Evolutionary conservation across 2,888 invertebrate genomes (phyloP), one percentile per base, ranked within the genome.

Genomic region (Andrena chrysosceles): DNA sequence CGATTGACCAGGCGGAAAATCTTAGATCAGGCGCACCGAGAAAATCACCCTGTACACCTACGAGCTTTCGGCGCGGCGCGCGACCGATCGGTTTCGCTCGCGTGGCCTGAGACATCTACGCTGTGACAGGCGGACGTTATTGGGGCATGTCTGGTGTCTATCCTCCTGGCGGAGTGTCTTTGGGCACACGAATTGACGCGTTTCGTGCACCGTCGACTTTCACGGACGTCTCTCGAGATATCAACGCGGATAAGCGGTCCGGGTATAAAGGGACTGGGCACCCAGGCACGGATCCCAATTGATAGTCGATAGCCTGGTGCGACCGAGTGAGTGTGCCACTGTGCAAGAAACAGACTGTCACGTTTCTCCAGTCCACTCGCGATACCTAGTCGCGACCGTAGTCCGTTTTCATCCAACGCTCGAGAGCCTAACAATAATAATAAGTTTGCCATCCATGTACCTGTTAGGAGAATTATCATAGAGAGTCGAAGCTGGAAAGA

Each of bases 131-230:
- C 71, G 82, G 91, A 92, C 90, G 81, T 90, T 90, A 90, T 77
- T 90, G 77, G 91, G 90, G 88, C 91, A 90, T 84, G 88, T 90
- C 87, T 86, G 82, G 76, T 81, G 81, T 64, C 56, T 20, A 77
- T n/a, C 52, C 16, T 29, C 59, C 64, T 56, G 54, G 54, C 33
- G 29, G 48, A 72, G 74, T 85, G 71, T 89, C 82, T 84, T 84
- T 76, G 88, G 78, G 86, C 87, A 78, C 90, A 81, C 72, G 83
- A 91, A 91, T 91, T 92, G 93, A 92, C 91, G 89, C 86, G 89
- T 92, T 91, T 89, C 92, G 91, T 92, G 84, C 82, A 59, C 69
- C 59, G 29, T 13, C 59, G 68, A 71, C 23, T 77, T 69, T 78
- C 75, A 85, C 75, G 73, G 79, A 79, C 73, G 77, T 81, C 74